phyloP scores from a whole-genome alignment of 2,113 vertebrate genomes.

The Brachypodius melanocephalos region DNA sequence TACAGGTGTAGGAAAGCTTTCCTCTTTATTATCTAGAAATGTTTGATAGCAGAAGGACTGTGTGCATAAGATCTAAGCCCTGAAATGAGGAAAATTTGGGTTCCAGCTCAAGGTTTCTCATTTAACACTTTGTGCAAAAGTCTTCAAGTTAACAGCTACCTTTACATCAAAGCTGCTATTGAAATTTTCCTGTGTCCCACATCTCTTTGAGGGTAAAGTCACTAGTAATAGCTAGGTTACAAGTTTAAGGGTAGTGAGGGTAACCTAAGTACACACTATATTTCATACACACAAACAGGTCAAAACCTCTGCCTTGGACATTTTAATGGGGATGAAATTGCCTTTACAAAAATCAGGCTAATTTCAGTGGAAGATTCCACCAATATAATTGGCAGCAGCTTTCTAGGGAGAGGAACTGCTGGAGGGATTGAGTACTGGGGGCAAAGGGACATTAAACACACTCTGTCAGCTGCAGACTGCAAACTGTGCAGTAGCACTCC shows the following conservation, averaged over 20 bases:
- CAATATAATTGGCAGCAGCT: conserved; percentile 11
- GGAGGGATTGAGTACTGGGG: neutral
- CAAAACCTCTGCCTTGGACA: neutral
- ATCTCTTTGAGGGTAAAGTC: neutral
- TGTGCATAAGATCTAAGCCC: neutral
- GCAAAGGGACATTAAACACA: conserved; percentile 26
- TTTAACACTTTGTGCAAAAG: neutral
- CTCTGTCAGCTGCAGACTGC: neutral
- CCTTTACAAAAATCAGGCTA: neutral
- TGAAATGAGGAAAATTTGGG: neutral
- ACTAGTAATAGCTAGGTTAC: neutral
- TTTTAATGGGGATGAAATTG: neutral
- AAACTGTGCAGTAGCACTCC: neutral
- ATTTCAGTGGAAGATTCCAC: neutral
- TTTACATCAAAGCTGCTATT: neutral
- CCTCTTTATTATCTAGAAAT: neutral
- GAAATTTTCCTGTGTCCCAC: neutral
- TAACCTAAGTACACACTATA: neutral
- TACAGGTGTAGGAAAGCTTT: neutral
- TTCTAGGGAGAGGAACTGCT: conserved; percentile 16
- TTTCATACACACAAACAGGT: neutral
- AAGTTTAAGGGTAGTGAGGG: neutral
- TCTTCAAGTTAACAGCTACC: neutral
- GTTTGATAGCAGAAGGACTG: neutral
- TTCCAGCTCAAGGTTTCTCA: neutral